Evolutionary conservation across 2,888 invertebrate genomes (phyloP).

Genomic region (Ernsta delagoae): DNA sequence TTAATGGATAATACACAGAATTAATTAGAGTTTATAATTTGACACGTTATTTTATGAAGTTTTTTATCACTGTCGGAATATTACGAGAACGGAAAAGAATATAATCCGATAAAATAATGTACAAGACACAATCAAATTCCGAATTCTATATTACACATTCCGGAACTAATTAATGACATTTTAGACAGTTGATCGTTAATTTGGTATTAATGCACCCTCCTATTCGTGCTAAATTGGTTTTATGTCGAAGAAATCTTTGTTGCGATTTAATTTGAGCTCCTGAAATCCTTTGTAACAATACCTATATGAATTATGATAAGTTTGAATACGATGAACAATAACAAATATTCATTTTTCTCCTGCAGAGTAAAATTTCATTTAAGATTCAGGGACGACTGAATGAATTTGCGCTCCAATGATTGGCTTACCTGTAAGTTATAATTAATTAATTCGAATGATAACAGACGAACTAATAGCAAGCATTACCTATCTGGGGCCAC

Average conservation of each 20-base stretch:
- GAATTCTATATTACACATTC: background rate
- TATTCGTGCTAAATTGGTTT: background rate
- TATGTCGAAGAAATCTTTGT: too few species aligned
- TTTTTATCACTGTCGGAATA: background rate
- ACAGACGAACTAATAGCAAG: too few species aligned
- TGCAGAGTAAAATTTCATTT: too few species aligned
- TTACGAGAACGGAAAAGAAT: background rate
- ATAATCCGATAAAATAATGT: slow-evolving; percentile 5
- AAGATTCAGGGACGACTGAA: too few species aligned
- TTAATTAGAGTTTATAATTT: background rate
- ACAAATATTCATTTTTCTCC: too few species aligned
- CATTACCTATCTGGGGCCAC: too few species aligned
- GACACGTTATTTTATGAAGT: background rate
- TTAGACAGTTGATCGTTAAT: background rate
- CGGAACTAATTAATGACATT: background rate
- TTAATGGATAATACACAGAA: background rate
- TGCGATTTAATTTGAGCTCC: too few species aligned
- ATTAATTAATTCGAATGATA: too few species aligned
- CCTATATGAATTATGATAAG: too few species aligned
- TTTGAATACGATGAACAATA: too few species aligned
- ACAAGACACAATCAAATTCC: background rate
- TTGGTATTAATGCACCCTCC: background rate
- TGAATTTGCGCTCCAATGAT: background rate
- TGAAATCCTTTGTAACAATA: too few species aligned
- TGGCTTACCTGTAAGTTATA: background rate